A percentile compares a stretch with the other conserved stretches of the same genome.
Evolutionary conservation across 1,140 invertebrate genomes (phyloP).

Genomic region (Caenorhabditis brenneri): DNA sequence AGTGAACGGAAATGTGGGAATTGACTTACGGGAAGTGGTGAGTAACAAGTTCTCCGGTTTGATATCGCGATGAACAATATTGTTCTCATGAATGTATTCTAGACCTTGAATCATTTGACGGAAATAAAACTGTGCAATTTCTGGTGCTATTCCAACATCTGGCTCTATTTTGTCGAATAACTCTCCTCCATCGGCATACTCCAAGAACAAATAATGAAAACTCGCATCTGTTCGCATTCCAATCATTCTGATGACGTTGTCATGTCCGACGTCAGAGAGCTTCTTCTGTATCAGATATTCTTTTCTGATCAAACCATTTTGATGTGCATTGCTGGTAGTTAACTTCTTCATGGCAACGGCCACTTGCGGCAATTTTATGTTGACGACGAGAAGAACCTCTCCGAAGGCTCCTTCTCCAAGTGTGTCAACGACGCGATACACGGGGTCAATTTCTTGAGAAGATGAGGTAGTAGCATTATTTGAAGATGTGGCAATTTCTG

Average conservation of each 20-base stretch:
- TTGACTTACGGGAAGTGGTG: not conserved
- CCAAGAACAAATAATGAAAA: slow-evolving; percentile 32
- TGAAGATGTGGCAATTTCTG: too few species aligned
- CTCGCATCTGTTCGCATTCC: not conserved
- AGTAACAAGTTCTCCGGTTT: slow-evolving; percentile 53
- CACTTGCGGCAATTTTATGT: not conserved
- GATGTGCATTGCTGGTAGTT: too few species aligned
- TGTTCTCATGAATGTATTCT: slow-evolving; percentile 25
- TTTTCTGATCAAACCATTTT: not conserved
- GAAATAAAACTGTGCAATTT: slow-evolving; percentile 42
- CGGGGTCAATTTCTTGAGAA: too few species aligned
- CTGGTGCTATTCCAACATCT: slow-evolving; percentile 44
- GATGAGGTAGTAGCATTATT: too few species aligned
- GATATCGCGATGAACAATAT: slow-evolving; percentile 50
- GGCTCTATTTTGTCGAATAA: slow-evolving; percentile 55
- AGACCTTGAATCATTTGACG: slow-evolving; percentile 41
- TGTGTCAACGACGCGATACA: not conserved
- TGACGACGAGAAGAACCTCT: not conserved
- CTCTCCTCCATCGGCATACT: slow-evolving; percentile 55
- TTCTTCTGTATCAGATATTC: not conserved
- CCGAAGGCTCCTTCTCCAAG: slow-evolving; percentile 32
- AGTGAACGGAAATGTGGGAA: not conserved
- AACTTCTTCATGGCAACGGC: slow-evolving; percentile 15
- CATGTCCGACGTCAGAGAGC: not conserved
- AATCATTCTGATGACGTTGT: not conserved